phyloP scores from a whole-genome alignment of 92 coral and sea anemone species.

The Bergia sp. region DNA sequence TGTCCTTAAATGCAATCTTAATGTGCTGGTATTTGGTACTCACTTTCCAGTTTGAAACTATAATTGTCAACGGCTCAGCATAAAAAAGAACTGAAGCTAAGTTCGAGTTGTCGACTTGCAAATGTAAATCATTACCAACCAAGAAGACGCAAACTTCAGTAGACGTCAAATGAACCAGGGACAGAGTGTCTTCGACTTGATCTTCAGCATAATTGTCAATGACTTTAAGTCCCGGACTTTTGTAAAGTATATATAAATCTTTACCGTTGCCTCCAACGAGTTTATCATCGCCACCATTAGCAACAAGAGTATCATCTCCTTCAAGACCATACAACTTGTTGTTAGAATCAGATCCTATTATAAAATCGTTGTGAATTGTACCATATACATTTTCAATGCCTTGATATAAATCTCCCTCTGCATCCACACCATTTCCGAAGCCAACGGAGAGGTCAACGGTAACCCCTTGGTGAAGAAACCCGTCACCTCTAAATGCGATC shows the following conservation, averaged over 20 bases:
- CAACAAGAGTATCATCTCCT: conserved; percentile 47
- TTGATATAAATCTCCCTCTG: conserved; percentile 54
- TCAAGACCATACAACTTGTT: conserved; percentile 49
- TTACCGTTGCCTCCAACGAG: conserved; percentile 63
- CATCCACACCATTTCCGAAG: conserved; percentile 62
- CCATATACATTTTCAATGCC: conserved; percentile 68
- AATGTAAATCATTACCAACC: conserved; percentile 51
- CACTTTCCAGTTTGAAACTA: conserved; percentile 53
- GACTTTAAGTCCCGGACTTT: conserved; percentile 49
- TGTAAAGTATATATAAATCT: conserved; percentile 50
- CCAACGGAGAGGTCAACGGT: conserved; percentile 43
- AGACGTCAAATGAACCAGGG: conserved; percentile 45
- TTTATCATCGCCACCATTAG: conserved; percentile 57
- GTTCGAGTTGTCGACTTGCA: conserved; percentile 36
- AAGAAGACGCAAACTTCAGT: conserved; percentile 54
- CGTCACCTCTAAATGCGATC: conserved; percentile 53
- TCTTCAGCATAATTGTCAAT: conserved; percentile 70
- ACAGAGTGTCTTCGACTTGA: conserved; percentile 52
- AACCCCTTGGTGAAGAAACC: conserved; percentile 34
- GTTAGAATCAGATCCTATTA: conserved; percentile 56
- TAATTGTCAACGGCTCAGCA: conserved; percentile 43
- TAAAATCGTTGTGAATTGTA: conserved; percentile 54
- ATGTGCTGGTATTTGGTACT: conserved; percentile 43
- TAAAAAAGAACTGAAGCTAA: conserved; percentile 43
- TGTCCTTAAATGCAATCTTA: conserved; percentile 41